Percentiles rank a stretch among this genome's conserved stretches.
Evolutionary conservation across 2,113 vertebrate species (phyloP).

Genomic region (Collichthys lucidus): DNA sequence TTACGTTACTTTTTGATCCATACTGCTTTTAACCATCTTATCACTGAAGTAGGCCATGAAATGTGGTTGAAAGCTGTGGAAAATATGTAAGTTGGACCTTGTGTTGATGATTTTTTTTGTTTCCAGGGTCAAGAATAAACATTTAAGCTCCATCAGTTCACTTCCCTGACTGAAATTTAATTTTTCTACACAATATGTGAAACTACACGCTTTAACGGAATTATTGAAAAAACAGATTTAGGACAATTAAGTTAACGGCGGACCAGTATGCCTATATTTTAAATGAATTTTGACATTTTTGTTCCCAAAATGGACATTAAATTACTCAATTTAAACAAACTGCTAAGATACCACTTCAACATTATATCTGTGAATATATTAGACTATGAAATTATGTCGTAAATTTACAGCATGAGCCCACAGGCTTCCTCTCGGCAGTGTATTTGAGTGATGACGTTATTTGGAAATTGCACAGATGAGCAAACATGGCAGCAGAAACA

Average conservation of each 20-base stretch:
- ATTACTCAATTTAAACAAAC: neutral
- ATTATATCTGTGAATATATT: neutral
- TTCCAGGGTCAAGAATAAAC: neutral
- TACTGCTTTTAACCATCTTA: slow-evolving; percentile 4
- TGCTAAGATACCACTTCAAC: neutral
- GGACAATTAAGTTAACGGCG: no score
- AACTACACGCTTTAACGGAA: no score
- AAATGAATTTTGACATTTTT: neutral
- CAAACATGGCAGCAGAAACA: slow-evolving; percentile 64
- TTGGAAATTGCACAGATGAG: slow-evolving; percentile 73
- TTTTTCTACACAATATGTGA: no score
- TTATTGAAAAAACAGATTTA: no score
- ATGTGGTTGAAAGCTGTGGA: neutral
- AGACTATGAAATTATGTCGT: slow-evolving; percentile 1
- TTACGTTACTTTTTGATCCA: neutral
- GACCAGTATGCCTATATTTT: neutral
- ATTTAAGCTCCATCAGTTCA: neutral
- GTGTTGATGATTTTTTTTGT: neutral
- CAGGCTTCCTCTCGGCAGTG: slow-evolving; percentile 11
- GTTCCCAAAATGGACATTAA: neutral
- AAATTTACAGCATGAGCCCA: slow-evolving; percentile 10
- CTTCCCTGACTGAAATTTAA: neutral
- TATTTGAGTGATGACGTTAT: slow-evolving; percentile 66
- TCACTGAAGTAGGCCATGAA: slow-evolving; percentile 5
- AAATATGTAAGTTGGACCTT: neutral